phyloP scores from a whole-genome alignment of 2,797 vertebrate species.

The Tapirus indicus region DNA sequence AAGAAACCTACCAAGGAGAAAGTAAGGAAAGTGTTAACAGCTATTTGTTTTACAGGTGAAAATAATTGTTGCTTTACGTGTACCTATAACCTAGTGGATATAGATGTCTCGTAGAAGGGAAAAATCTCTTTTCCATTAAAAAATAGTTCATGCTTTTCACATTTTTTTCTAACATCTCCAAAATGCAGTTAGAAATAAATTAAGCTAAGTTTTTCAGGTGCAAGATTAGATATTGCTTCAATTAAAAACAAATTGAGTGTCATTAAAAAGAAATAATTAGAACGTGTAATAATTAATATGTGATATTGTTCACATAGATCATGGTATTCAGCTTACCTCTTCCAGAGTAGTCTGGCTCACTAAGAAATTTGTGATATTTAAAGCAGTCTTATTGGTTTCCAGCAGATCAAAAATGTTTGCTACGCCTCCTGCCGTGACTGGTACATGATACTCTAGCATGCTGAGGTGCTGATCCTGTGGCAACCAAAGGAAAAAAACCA shows the following conservation, averaged over 20 bases:
- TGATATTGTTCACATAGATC: background rate
- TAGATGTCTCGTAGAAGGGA: conserved; percentile 1
- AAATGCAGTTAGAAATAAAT: conserved; percentile 63
- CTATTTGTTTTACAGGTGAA: conserved; percentile 35
- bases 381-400: conserved; percentile 93
- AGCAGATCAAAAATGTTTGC: conserved; percentile 97
- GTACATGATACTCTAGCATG: conserved; percentile 96
- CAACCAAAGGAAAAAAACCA: conserved; percentile 3
- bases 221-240: conserved; percentile 58
- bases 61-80: background rate
- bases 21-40: conserved; percentile 13
- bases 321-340: conserved; percentile 91
- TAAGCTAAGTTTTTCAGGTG: conserved; percentile 63
- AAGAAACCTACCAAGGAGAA: background rate
- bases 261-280: conserved; percentile 71
- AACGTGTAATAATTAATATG: background rate
- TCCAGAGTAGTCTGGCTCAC: conserved; percentile 98
- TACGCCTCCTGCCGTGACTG: conserved; percentile 95
- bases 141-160: conserved; percentile 26
- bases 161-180: background rate
- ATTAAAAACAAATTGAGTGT: conserved; percentile 64
- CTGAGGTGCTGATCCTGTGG: conserved; percentile 94
- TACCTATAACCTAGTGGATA: background rate
- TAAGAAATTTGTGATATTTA: conserved; percentile 97
- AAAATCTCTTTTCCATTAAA: conserved; percentile 29